phyloP scores from a whole-genome alignment of 1,140 invertebrate genomes.

The Octopus bimaculoides region DNA sequence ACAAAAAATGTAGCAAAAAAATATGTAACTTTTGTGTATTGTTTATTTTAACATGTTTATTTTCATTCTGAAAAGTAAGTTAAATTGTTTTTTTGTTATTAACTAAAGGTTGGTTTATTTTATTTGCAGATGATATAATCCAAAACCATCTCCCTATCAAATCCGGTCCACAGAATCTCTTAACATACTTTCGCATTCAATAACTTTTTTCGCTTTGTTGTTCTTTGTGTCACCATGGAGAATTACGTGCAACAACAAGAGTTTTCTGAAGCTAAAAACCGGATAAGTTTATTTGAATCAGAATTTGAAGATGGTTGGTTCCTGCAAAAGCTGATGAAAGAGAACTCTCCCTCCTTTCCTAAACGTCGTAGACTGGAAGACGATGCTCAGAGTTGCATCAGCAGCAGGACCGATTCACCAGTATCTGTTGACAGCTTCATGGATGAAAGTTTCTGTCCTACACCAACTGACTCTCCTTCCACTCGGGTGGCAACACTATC shows the following conservation, averaged over 20 bases:
- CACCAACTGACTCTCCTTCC: conserved; percentile 27
- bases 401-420: conserved; percentile 40
- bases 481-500: conserved; percentile 28
- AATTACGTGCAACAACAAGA: conserved; percentile 5
- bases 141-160: too few species aligned
- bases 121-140: too few species aligned
- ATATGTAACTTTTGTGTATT: too few species aligned
- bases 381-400: conserved; percentile 30
- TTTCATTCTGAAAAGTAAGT: too few species aligned
- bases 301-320: conserved; percentile 16
- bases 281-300: conserved; percentile 8
- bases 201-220: background rate
- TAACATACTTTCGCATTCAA: background rate
- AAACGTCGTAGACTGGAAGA: conserved; percentile 36
- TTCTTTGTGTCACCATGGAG: conserved; percentile 15
- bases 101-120: too few species aligned
- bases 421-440: conserved; percentile 17
- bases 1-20: too few species aligned
- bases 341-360: conserved; percentile 32
- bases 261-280: background rate
- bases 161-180: background rate
- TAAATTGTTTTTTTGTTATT: too few species aligned
- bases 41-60: too few species aligned
- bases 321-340: conserved; percentile 19
- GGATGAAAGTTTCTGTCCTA: conserved; percentile 30